A percentile compares a stretch with the other conserved stretches of the same genome.
These are phyloP conservation scores for Noctua fimbriata DNA, from an alignment of 2,888 invertebrate genomes.

Conservation along the genomic window DNA sequence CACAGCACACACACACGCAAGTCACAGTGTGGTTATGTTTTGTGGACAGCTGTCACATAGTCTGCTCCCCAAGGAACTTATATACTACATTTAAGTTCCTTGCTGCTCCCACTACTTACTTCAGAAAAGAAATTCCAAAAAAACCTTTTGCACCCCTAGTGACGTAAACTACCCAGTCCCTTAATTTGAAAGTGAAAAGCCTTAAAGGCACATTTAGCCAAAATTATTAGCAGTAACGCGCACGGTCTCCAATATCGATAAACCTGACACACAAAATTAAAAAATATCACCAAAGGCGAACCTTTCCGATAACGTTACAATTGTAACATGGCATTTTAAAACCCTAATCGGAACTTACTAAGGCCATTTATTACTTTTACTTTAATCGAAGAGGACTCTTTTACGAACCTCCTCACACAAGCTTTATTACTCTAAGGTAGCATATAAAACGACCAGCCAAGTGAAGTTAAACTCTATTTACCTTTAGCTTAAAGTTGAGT, in stretches of 20 bases:
- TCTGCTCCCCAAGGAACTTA: no score
- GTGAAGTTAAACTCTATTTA: conserved; percentile 56
- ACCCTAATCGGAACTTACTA: conserved; percentile 71
- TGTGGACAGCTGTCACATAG: neutral
- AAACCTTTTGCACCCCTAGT: neutral
- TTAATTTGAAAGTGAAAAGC: conserved; percentile 41
- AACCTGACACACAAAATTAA: conserved; percentile 51
- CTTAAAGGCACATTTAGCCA: conserved; percentile 19
- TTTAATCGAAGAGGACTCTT: conserved; percentile 76
- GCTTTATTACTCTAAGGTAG: conserved; percentile 74
- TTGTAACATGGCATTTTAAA: conserved; percentile 63
- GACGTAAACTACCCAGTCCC: neutral
- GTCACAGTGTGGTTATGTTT: no score
- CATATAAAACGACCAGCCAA: conserved; percentile 66
- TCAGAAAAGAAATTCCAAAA: conserved; percentile 14
- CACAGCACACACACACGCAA: no score
- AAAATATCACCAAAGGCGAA: conserved; percentile 56
- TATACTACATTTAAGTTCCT: no score
- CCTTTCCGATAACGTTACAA: conserved; percentile 55
- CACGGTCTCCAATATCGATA: conserved; percentile 32
- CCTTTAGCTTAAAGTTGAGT: conserved; percentile 37
- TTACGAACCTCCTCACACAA: conserved; percentile 73
- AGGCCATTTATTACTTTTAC: conserved; percentile 74
- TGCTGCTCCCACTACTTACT: neutral
- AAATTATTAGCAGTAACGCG: conserved; percentile 44